A percentile compares a stretch with the other conserved stretches of the same genome.
Evolutionary conservation across 2,888 invertebrate genomes (phyloP).

Genomic region (Amitus sp.): DNA sequence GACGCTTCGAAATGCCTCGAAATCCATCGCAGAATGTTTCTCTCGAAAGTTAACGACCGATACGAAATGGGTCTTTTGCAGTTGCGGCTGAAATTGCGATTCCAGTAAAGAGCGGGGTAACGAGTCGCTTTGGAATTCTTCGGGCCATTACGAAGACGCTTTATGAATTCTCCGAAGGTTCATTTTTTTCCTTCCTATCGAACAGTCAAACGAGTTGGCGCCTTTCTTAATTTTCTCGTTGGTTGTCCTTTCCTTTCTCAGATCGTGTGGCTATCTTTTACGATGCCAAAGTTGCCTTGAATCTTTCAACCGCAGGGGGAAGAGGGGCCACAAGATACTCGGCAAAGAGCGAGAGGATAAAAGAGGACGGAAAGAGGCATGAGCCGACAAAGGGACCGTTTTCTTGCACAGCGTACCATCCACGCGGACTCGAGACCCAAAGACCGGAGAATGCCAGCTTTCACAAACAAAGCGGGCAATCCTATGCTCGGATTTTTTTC

Average conservation of each 20-base stretch:
- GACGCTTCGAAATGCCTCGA: too few species aligned
- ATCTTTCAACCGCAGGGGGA: constrained; percentile 33
- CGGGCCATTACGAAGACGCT: not conserved
- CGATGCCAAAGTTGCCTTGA: constrained; percentile 39
- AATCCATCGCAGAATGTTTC: too few species aligned
- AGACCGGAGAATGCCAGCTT: constrained; percentile 40
- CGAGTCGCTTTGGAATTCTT: not conserved
- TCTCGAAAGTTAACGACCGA: constrained; percentile 8
- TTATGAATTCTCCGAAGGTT: constrained; percentile 8
- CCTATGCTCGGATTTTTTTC: constrained; percentile 33
- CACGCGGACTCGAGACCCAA: constrained; percentile 41
- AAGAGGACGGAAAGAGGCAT: constrained; percentile 31
- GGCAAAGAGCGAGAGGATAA: constrained; percentile 10
- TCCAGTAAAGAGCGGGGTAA: not conserved
- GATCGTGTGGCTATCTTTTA: constrained; percentile 43
- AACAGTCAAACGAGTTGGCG: constrained; percentile 21
- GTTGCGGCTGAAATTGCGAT: too few species aligned
- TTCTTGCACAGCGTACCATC: constrained; percentile 46
- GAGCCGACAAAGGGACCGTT: constrained; percentile 54
- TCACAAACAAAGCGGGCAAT: constrained; percentile 17
- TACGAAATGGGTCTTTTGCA: constrained; percentile 25
- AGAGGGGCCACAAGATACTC: constrained; percentile 9
- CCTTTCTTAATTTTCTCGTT: constrained; percentile 39
- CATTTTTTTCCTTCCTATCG: constrained; percentile 27
- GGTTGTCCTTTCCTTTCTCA: constrained; percentile 33